Base-by-base conservation (phyloP, 1,140 invertebrate genomes). In the Carcinoscorpius rotundicauda region DNA sequence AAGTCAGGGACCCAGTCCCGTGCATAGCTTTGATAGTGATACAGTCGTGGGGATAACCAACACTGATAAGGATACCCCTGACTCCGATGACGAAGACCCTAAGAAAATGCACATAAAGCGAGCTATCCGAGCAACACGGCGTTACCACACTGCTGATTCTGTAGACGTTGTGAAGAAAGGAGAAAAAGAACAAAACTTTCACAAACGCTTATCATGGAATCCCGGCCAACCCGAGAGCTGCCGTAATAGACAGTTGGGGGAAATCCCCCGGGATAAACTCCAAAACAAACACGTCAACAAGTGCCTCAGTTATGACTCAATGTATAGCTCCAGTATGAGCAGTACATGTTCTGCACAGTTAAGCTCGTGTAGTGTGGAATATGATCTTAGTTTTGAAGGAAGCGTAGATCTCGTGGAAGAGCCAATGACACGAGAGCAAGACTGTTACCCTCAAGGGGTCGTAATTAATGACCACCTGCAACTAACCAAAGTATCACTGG, bases 191-290 rank as follows among this genome's bases (percentile, higher is more conserved):
- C 74, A 78, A 49, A 80, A 77, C 63, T 85, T 86, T 65, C 81
- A 85, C 71, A 86, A 86, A 75, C 76, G 84, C 49, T 74, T 85
- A n/a, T 85, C 84, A 6, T 85, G 83, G 83, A 85, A 86, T 74
- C 83, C 79, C 69, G 81, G 81, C 64, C 75, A 76, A 69, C 74
- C 60, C 6, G 6, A 55, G n/a, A 29, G 29, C 29, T 29, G 29
- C 29, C 29, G 29, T 29, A 29, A 29, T 29, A 29, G 29, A 29
- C 29, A 29, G 29, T 29, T 29, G 29, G 29, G 29, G 29, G 29
- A 29, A 29, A 29, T 29, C 29, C 53, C 53, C n/a, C 6, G 53
- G 6, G 53, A 55, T 6, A 6, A n/a, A 8, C 53, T 55, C 6
- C 53, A n/a, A 55, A 55, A 55, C 53, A 55, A 55, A 55, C 53